Percentiles rank a stretch among this genome's conserved stretches.
phyloP scores from a whole-genome alignment of 2,888 invertebrate species.

The Pomacea canaliculata region DNA sequence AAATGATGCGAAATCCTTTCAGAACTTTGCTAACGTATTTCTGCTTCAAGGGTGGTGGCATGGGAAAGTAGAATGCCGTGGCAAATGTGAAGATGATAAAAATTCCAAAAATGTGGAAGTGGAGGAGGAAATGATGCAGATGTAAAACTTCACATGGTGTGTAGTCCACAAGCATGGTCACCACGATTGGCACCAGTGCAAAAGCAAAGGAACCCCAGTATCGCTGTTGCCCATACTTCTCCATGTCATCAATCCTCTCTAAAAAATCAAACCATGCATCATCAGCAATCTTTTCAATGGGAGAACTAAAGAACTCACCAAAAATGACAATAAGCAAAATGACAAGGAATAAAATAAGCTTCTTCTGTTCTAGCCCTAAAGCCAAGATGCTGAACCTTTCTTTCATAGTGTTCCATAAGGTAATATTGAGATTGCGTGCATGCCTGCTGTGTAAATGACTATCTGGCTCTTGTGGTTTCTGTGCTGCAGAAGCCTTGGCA shows the following conservation, averaged over 20 bases:
- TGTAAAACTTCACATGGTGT: constrained; percentile 59
- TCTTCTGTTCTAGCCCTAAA: constrained; percentile 39
- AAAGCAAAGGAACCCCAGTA: constrained; percentile 60
- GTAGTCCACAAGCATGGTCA: constrained; percentile 56
- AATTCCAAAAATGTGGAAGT: constrained; percentile 61
- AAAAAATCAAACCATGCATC: constrained; percentile 67
- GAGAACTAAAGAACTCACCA: constrained; percentile 57
- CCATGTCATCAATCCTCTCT: constrained; percentile 62
- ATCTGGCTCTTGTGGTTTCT: too few relatives aligned
- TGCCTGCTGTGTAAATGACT: background rate
- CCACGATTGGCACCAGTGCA: constrained; percentile 56
- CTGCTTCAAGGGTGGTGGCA: constrained; percentile 49
- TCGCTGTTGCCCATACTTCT: constrained; percentile 64
- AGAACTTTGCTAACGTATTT: constrained; percentile 52
- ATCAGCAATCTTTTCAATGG: constrained; percentile 63
- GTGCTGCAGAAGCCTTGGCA: too few relatives aligned
- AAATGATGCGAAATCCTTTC: constrained; percentile 53
- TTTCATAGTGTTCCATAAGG: constrained; percentile 5
- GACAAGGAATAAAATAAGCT: constrained; percentile 51
- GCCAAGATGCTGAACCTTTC: constrained; percentile 3
- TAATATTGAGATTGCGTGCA: constrained; percentile 8
- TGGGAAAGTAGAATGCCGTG: constrained; percentile 59
- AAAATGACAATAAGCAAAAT: constrained; percentile 55
- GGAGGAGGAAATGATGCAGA: constrained; percentile 61
- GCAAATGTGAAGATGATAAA: constrained; percentile 54